phyloP scores from a whole-genome alignment of 2,113 vertebrate species.

The Sylvia atricapilla region DNA sequence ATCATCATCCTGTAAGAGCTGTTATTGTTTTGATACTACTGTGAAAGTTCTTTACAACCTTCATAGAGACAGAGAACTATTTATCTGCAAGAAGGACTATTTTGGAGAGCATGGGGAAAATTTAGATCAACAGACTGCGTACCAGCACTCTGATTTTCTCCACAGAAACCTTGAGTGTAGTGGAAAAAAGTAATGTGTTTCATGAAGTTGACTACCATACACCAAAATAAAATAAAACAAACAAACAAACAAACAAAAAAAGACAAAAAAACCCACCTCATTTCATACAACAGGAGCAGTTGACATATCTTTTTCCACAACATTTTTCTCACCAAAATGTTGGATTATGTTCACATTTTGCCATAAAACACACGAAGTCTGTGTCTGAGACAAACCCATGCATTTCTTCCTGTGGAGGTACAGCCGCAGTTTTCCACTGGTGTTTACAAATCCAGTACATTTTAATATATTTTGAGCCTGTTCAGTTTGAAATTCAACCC shows the following conservation, averaged over 20 bases:
- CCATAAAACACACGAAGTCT: background rate
- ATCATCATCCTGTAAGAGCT: background rate
- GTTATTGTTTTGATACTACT: background rate
- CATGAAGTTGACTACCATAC: background rate
- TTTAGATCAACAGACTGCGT: background rate
- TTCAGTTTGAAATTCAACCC: background rate
- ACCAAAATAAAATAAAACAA: background rate
- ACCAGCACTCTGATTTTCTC: background rate
- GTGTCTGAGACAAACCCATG: background rate
- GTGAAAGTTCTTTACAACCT: background rate
- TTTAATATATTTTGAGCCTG: background rate
- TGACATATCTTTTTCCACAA: background rate
- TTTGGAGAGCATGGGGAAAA: background rate
- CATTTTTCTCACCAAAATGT: background rate
- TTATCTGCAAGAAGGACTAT: background rate
- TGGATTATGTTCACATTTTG: background rate
- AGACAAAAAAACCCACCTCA: background rate
- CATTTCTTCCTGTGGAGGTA: background rate
- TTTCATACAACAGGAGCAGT: background rate
- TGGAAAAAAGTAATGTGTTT: background rate
- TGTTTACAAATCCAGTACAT: background rate
- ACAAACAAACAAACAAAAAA: too few relatives aligned
- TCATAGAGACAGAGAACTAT: background rate
- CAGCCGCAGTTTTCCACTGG: background rate
- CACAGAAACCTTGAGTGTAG: background rate